Evolutionary conservation across 2,113 vertebrate species (phyloP), one percentile per base, ranked within the genome.

Genomic region (Rhinoptilus africanus): DNA sequence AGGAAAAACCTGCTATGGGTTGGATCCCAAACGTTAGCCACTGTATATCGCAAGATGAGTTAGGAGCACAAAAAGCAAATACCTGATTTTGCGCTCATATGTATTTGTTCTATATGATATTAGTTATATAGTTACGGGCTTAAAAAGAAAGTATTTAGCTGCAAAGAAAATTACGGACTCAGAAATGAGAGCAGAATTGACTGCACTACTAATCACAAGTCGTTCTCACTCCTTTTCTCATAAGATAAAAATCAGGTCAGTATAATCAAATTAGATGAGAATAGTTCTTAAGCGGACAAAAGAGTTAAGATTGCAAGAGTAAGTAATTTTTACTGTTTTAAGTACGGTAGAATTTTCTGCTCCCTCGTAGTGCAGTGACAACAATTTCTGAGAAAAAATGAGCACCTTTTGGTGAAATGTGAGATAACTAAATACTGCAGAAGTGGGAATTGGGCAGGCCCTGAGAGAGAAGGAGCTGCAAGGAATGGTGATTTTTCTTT

Each of bases 241-340:
- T 80, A 84, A 97, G 94, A 95, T 96, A 97, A 97, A 97, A 97
- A 93, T 97, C 92, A 85, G 93, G 80, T 95, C 48, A 66, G 72
- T 92, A 34, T 94, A 93, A 92, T 95, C 95, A 89, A 97, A 97
- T 97, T 89, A 97, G 95, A 75, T 28, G 77, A 97, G 68, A 92
- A 64, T n/a, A 68, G 62, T 82, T 96, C 48, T 97, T 95, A 97
- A 92, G 83, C 85, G 86, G 51, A 94, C 82, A 81, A 96, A 97
- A 95, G 90, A 96, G 57, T 96, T 95, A 97, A 93, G 90, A 92
- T 8, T 76, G 85, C 51, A 94, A 93, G 94, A 97, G 87, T 85
- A 37, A 82, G 82, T 93, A 93, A 93, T 97, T 94, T 95, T 12
- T 93, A 85, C 77, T 83, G 97, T 89, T 95, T 95, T 43, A 96